Evolutionary conservation across 2,113 vertebrate species (phyloP), one percentile per base, ranked within the genome.

Genomic region (Brachyhypopomus gauderio): DNA sequence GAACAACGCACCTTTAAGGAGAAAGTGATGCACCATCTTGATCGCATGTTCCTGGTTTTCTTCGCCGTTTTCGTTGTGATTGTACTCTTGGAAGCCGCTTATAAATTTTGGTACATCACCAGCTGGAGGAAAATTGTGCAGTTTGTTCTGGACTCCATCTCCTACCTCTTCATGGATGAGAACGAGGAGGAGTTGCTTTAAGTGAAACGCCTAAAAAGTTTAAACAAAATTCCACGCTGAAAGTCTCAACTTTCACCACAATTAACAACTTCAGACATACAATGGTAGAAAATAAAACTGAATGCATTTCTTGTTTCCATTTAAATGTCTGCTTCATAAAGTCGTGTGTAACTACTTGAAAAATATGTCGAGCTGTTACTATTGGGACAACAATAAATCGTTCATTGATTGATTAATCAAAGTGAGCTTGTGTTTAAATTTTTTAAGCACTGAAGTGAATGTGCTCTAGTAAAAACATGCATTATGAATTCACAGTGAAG

Each of bases 41-140:
- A 94, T 76, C 91, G 90, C 3, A 69, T 91, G 38, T 94, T 94
- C 82, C 72, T 94, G 0, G 55, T 69, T 8, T 23, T 93, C 27
- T 45, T 94, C 16, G 1, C 56, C 3, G 0, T 89, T 58, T 91
- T 90, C 63, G 0, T 90, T 0, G 0, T 93, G 0, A 11, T 91
- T 11, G 0, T 92, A 0, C 0, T 92, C 19, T 80, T 23, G 16
- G 92, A 93, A n/a, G 73, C 55, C 30, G 3, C 4, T 16, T 93
- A 91, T 86, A 93, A 93, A 84, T 23, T 91, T 3, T 93, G 91
- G 91, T 92, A 91, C 17, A 71, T 94, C 84, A 89, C 83, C 22
- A 88, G 88, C 9, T 3, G 86, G 64, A 87, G 72, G 19, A 91
- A 86, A 79, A 82, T 91, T 36, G 41, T 20, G 41, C 81, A 77